phyloP scores from a whole-genome alignment of 2,888 invertebrate species.

The Dromius quadrimaculatus region DNA sequence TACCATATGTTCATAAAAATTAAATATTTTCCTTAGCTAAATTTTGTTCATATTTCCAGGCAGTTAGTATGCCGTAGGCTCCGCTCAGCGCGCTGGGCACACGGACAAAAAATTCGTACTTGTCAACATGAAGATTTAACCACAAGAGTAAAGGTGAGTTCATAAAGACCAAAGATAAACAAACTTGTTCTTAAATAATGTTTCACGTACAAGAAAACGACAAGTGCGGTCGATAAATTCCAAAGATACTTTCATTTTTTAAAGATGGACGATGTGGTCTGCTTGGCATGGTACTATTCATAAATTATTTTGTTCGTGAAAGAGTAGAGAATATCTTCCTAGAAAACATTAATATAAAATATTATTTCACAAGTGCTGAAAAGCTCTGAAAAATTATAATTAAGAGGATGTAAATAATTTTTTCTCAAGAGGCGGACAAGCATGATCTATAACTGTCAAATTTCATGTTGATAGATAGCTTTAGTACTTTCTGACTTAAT shows the following conservation, averaged over 20 bases:
- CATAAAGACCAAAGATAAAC: slow-evolving; percentile 2
- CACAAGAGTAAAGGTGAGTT: background rate
- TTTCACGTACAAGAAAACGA: background rate
- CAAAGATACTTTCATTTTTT: background rate
- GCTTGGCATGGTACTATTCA: background rate
- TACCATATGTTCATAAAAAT: no score
- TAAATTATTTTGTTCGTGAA: slow-evolving; percentile 5
- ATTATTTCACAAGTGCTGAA: no score
- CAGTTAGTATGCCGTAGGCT: slow-evolving; percentile 13
- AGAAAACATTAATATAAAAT: no score
- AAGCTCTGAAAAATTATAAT: no score
- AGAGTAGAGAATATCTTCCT: background rate
- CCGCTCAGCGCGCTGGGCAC: slow-evolving; percentile 12
- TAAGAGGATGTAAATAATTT: no score
- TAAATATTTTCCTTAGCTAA: no score
- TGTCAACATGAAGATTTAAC: slow-evolving; percentile 2
- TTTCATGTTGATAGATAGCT: no score
- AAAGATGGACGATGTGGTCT: background rate
- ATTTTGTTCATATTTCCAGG: slow-evolving; percentile 32
- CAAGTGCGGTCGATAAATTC: background rate
- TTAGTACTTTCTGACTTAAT: no score
- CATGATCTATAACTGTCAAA: no score
- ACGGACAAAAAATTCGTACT: slow-evolving; percentile 1
- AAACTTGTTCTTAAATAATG: slow-evolving; percentile 10
- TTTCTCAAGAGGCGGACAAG: no score